Base-by-base conservation (phyloP, 2,113 vertebrate genomes). In the Mirounga angustirostris region DNA sequence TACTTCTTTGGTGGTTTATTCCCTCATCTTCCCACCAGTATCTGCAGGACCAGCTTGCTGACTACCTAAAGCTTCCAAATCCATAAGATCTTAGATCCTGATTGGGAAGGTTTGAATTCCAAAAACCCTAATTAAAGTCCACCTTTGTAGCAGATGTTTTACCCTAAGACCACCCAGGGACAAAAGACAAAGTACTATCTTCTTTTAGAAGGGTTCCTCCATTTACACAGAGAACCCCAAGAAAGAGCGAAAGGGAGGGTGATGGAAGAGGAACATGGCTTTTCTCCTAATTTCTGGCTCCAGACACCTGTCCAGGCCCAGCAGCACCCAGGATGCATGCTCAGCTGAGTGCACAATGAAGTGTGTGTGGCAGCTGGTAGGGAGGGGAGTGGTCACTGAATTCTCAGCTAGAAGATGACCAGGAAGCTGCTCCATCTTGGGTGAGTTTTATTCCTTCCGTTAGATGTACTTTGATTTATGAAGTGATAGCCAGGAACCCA, bases 331-430 rank as follows among this genome's bases (percentile, higher is more conserved):
- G 22, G 10, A 21, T 4, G 0, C 0, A 6, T 3, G 24, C 9
- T 40, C 56, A n/a, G 54, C 61, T 2, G 61, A 71, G 78, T 1
- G 2, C 43, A 50, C 12, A 4, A 3, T 11, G 46, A 36, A 30
- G 7, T 74, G n/a, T 19, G 1, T 9, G 14, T 1, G 54, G 18
- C 12, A 9, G 7, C 0, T 1, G 24, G 36, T 11, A 7, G 14
- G 9, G 8, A 21, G 21, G 10, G 10, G 22, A 0, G 2, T 22
- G 43, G 8, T 67, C 67, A n/a, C 8, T 63, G 52, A 56, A 59
- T 63, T 24, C 30, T 46, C 7, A 93, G 14, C 58, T 71, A 21
- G 24, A 67, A 59, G 58, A 30, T 18, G 28, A 28, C 46, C 14
- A 7, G 0, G 2, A 16, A 86, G 43, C 33, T 26, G 8, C 12